These are phyloP conservation scores for Mellilla xanthometata DNA, from an alignment of 2,888 invertebrate species.

Conservation along the genomic window DNA sequence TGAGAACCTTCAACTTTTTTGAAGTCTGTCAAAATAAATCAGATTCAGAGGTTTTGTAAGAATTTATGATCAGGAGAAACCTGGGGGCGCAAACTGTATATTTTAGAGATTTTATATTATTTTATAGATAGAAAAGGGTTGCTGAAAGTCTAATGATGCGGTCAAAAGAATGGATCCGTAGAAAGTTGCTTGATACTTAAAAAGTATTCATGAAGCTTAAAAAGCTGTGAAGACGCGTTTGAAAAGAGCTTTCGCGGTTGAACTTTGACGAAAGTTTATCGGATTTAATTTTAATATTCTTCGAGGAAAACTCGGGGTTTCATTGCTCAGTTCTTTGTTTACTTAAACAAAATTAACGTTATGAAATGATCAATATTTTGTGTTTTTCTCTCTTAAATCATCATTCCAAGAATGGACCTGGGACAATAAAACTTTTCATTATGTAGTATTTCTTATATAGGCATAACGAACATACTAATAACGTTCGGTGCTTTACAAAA, in stretches of 20 bases:
- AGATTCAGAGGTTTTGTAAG: too few relatives aligned
- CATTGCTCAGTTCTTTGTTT: background rate
- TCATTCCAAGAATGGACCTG: too few relatives aligned
- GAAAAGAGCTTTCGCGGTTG: conserved; percentile 32
- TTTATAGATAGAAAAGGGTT: conserved; percentile 22
- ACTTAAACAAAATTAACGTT: background rate
- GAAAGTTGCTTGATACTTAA: conserved; percentile 47
- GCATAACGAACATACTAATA: too few relatives aligned
- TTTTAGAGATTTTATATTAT: too few relatives aligned
- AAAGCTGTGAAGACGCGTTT: conserved; percentile 27
- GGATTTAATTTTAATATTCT: conserved; percentile 18
- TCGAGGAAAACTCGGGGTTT: conserved; percentile 4
- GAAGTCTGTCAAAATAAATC: too few relatives aligned
- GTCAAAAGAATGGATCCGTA: conserved; percentile 39
- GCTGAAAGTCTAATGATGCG: conserved; percentile 48
- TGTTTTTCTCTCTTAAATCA: too few relatives aligned
- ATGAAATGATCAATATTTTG: too few relatives aligned
- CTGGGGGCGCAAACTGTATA: background rate
- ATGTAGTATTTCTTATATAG: too few relatives aligned
- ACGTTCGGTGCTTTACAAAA: too few relatives aligned
- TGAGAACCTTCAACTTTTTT: too few relatives aligned
- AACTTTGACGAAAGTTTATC: conserved; percentile 13
- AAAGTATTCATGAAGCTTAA: conserved; percentile 36
- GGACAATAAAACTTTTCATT: too few relatives aligned
- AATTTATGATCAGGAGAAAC: background rate